A percentile compares a stretch with the other conserved stretches of the same genome.
Evolutionary conservation across 2,113 vertebrate genomes (phyloP).

Genomic region (Sander lucioperca): DNA sequence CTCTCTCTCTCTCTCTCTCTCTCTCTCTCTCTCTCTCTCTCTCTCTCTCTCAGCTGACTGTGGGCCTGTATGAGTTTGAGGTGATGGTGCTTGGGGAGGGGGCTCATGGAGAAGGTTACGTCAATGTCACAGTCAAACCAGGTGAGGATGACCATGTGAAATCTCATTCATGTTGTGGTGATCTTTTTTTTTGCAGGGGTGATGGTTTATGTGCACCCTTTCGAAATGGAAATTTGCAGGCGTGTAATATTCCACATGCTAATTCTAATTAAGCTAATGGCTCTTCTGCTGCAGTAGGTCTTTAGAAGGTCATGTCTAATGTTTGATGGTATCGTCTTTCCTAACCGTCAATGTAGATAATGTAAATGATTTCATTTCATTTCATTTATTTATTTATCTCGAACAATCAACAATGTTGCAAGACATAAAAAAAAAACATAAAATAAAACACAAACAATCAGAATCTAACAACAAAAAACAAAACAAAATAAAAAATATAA

Average conservation of each 20-base stretch:
- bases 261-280: neutral
- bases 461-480: no score
- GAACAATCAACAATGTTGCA: no score
- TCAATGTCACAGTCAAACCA: constrained; percentile 97
- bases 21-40: neutral
- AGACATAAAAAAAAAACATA: no score
- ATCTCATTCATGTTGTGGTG: neutral
- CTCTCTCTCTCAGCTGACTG: constrained; percentile 87
- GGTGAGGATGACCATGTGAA: constrained; percentile 79
- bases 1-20: constrained; percentile 15
- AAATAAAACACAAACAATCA: no score
- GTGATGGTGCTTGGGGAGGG: constrained; percentile 89
- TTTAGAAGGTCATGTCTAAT: neutral
- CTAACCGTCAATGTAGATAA: neutral
- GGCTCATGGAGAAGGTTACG: constrained; percentile 90
- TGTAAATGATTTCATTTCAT: no score
- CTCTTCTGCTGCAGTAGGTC: neutral
- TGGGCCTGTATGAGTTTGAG: constrained; percentile 95
- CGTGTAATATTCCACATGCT: neutral
- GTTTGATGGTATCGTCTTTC: neutral
- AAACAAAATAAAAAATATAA: no score
- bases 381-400: no score
- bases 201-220: neutral
- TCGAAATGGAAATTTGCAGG: neutral
- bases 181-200: neutral